Conservation (phyloP, 2,888 invertebrate genomes). For the Nemapogon koenigi region DNA sequence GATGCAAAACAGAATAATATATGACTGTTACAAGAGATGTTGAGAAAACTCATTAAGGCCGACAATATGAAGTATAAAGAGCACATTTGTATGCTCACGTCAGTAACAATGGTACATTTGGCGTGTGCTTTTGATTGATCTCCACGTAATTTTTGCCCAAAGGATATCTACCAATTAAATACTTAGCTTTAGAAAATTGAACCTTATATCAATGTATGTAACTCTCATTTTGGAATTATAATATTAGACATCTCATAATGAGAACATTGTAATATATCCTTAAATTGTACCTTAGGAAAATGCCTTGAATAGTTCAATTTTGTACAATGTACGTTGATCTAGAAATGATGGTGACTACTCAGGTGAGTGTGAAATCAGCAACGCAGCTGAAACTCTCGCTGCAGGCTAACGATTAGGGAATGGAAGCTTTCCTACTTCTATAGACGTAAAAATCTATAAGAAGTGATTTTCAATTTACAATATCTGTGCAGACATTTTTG, state of each 20-base stretch:
- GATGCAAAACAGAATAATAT: too few relatives aligned
- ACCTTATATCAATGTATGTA: too few relatives aligned
- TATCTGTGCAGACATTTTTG: too few relatives aligned
- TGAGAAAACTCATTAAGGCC: slow-evolving; percentile 31
- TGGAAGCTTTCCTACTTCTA: slow-evolving; percentile 22
- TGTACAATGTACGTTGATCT: too few relatives aligned
- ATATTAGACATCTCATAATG: too few relatives aligned
- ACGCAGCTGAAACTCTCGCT: slow-evolving; percentile 32
- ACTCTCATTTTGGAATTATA: too few relatives aligned
- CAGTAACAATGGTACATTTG: slow-evolving; percentile 26
- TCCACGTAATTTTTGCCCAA: slow-evolving; percentile 30
- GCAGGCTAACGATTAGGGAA: slow-evolving; percentile 36
- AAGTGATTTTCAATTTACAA: background rate
- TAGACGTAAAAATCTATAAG: slow-evolving; percentile 16
- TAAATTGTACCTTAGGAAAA: too few relatives aligned
- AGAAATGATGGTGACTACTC: slow-evolving; percentile 18
- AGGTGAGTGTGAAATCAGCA: slow-evolving; percentile 33
- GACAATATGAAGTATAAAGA: slow-evolving; percentile 27
- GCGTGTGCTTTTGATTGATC: slow-evolving; percentile 32
- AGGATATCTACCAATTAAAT: too few relatives aligned
- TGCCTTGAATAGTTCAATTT: too few relatives aligned
- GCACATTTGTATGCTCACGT: slow-evolving; percentile 36
- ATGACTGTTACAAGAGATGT: too few relatives aligned
- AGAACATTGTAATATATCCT: too few relatives aligned
- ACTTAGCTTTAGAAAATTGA: too few relatives aligned